Conservation (phyloP, 2,113 vertebrate genomes). For the Trematocara zebra region DNA sequence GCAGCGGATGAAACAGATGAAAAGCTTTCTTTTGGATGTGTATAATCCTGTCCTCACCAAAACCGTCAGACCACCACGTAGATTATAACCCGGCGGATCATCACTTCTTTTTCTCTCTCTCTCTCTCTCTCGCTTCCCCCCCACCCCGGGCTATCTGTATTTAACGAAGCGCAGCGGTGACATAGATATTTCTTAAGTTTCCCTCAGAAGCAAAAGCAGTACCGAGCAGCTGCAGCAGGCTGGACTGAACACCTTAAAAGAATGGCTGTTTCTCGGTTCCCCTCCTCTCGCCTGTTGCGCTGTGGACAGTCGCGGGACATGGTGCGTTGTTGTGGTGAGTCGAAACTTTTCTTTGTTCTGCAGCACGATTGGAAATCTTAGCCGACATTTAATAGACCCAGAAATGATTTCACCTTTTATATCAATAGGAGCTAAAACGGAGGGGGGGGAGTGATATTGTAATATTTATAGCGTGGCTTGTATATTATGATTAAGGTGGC, state of each 20-base stretch:
- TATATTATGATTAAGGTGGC: neutral
- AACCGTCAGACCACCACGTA: conserved; percentile 19
- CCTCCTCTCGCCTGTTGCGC: neutral
- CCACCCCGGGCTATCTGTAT: neutral
- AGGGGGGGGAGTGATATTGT: neutral
- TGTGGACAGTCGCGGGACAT: neutral
- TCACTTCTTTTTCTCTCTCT: neutral
- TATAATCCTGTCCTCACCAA: conserved; percentile 44
- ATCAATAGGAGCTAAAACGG: neutral
- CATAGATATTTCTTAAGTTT: neutral
- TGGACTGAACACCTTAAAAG: neutral
- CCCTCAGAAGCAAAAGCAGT: neutral
- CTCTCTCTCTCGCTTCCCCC: neutral
- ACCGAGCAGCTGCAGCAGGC: neutral
- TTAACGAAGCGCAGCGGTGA: neutral
- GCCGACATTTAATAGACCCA: neutral
- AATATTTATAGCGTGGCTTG: neutral
- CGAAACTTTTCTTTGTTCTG: neutral
- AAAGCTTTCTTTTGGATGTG: conserved; percentile 39
- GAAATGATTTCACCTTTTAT: neutral
- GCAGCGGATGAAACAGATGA: conserved; percentile 45
- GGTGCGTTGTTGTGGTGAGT: conserved; percentile 51
- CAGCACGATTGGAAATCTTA: neutral
- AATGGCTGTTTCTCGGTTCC: neutral
- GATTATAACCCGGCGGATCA: conserved; percentile 5